A percentile compares a stretch with the other conserved stretches of the same genome.
phyloP scores from a whole-genome alignment of 2,797 vertebrate species.

The Mionectes olivaceus region DNA sequence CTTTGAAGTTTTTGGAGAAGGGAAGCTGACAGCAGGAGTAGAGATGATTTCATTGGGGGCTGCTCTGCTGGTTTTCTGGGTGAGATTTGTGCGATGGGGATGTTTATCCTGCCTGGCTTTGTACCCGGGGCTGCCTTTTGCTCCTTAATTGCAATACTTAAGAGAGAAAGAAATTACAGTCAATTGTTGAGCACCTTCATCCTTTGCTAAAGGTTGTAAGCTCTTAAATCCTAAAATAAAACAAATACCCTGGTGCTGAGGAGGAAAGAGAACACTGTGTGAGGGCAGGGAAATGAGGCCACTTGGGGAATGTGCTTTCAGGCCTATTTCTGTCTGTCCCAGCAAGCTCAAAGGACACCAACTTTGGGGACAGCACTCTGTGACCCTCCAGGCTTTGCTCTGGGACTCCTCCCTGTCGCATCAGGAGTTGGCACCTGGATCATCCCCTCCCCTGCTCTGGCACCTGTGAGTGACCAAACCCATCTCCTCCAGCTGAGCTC shows the following conservation, averaged over 20 bases:
- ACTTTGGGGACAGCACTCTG: background rate
- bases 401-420: background rate
- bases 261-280: background rate
- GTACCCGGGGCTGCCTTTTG: background rate
- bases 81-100: background rate
- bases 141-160: background rate
- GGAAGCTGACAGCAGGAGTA: background rate
- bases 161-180: background rate
- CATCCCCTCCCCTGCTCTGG: background rate
- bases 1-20: background rate
- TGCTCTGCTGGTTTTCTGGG: background rate
- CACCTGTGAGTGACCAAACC: background rate
- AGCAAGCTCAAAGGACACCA: background rate
- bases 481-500: background rate
- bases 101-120: background rate
- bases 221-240: conserved; percentile 30
- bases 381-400: background rate
- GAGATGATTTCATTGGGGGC: background rate
- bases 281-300: conserved; percentile 22
- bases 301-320: background rate
- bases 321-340: conserved; percentile 30
- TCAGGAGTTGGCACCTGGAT: background rate
- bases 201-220: background rate
- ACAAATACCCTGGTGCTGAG: background rate
- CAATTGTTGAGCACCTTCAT: background rate